Base-by-base conservation (phyloP, 2,797 vertebrate genomes). In the Cygnus olor region DNA sequence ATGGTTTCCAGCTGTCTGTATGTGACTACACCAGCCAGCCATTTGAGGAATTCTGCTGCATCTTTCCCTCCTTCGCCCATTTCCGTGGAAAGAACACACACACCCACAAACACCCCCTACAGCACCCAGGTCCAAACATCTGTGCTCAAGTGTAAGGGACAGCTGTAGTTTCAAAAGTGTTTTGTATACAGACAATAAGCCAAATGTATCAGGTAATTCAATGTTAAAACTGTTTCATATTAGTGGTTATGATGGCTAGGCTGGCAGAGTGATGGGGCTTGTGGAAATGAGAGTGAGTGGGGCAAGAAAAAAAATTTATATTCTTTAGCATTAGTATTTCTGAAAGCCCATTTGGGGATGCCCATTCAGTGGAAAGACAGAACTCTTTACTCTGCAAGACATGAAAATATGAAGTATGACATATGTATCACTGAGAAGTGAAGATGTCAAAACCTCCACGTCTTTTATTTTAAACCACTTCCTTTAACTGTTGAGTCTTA, bases 311-410 rank as follows among this genome's bases (percentile, higher is more conserved):
- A 74, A 85, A 95, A 92, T 45, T 42, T 58, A 79, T 85, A 87
- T 93, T 60, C 81, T 87, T 79, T 45, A 90, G 71, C 60, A 64
- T 13, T 77, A 1, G 2, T 49, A 82, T 49, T 92, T 92, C 79
- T 92, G 76, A 95, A 94, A 86, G 71, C 38, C 8, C 57, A 53
- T 76, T 53, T 87, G 79, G 86, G 78, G 92, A 89, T 74, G 73
- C 69, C 72, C 57, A 15, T 61, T 77, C 61, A 89, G 27, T 28
- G 57, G 65, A 64, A 93, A 95, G 72, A 61, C 49, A 77, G 42
- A 80, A 38, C 76, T 74, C 70, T 88, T 87, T 58, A 81, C 36
- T 57, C 36, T 38, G 61, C 11, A 73, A 74, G 44, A 36, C 53
- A 78, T 19, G 17, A 66, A 80, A 81, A 28, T 70, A 73, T 68